Evolutionary conservation across 2,797 vertebrate genomes (phyloP), one percentile per base, ranked within the genome.

Genomic region (Taenioides sp.): DNA sequence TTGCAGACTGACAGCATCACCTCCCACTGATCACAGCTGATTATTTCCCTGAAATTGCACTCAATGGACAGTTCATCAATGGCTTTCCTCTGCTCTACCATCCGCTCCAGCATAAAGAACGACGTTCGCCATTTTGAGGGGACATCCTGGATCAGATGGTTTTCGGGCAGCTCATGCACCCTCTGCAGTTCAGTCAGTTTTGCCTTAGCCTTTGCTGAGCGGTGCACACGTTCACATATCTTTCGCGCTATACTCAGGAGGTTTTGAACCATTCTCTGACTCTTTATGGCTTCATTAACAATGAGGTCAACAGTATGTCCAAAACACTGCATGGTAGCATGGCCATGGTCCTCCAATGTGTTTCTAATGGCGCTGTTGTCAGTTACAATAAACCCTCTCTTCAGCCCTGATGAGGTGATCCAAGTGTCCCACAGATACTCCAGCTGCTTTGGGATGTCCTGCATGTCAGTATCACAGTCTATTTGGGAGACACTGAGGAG

Each of bases 11-110:
- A 99, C 92, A 95, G 95, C 95, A 99, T 98, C 71, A 99, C 97
- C 82, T 98, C 96, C 98, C 97, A 99, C 91, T 99, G 98, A 86
- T 99, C 96, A 34, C 96, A 96, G 52, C 97, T 99, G 89, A 99
- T 96, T 17, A 98, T 92, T 89, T 99, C 97, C 86, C 97, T 93
- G 92, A 98, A 98, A 89, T 93, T 96, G 79, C 97, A 98, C 93
- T 97, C 96, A 1, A 96, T 90, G 0, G 97, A 96, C 95, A 99
- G 91, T 85, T 97, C 96, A 54, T 96, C 96, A 31, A 99, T 93
- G 31, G 97, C 97, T 86, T 93, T 93, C 87, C 96, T 96, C 92
- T 99, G 98, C 81, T 99, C 97, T 0, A 99, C 94, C 78, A 99
- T 94, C 69, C 97, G 93, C 82, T 99, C 96, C 28, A 99, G 94